Percentiles rank a stretch among this genome's conserved stretches.
Evolutionary conservation across 2,797 vertebrate genomes (phyloP).

Genomic region (Hafferia zeledoni): DNA sequence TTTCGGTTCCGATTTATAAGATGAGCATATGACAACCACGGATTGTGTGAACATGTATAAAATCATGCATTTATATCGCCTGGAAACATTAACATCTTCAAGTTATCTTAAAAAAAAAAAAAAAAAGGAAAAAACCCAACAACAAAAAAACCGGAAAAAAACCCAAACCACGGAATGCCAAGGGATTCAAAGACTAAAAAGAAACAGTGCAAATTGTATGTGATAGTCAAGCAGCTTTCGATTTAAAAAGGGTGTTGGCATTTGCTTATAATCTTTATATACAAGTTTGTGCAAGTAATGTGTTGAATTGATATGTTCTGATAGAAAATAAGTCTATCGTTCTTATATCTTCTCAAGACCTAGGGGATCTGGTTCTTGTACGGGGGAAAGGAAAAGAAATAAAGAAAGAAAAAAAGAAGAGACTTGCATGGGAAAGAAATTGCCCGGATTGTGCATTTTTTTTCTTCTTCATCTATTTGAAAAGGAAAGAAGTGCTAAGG

Average conservation of each 20-base stretch:
- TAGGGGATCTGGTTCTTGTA: constrained; percentile 66
- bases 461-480: constrained; percentile 76
- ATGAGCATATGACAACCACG: constrained; percentile 76
- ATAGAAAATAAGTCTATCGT: constrained; percentile 71
- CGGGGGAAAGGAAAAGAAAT: neutral
- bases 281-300: constrained; percentile 80
- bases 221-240: constrained; percentile 88
- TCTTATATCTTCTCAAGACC: constrained; percentile 67
- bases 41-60: constrained; percentile 74
- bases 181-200: constrained; percentile 73
- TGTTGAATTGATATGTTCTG: constrained; percentile 76
- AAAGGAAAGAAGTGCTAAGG: constrained; percentile 87
- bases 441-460: constrained; percentile 80
- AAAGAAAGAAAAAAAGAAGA: neutral
- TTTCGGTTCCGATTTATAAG: constrained; percentile 78
- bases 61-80: constrained; percentile 79
- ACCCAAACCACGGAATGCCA: constrained; percentile 46
- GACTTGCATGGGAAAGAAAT: constrained; percentile 75
- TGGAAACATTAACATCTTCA: constrained; percentile 73
- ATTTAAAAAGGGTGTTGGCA: constrained; percentile 78
- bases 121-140: neutral
- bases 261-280: constrained; percentile 79
- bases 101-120: constrained; percentile 65
- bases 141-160: neutral
- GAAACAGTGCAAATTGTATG: constrained; percentile 84